Conservation (phyloP, 2,113 vertebrate genomes). For the Capreolus pygargus region DNA sequence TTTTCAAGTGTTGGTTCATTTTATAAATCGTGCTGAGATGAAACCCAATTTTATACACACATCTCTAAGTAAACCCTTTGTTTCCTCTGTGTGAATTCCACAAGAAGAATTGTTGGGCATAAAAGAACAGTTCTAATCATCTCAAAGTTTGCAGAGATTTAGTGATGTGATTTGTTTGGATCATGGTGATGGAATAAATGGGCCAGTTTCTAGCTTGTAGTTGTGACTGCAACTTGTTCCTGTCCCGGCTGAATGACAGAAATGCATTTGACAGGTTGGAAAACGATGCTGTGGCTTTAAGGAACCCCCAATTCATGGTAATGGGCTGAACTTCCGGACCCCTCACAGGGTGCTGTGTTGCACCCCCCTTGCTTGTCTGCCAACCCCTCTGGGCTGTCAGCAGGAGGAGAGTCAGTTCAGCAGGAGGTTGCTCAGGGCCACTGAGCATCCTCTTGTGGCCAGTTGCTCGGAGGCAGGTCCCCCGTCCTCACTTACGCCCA, state of each 20-base stretch:
- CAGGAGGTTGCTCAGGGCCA: not conserved
- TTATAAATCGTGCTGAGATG: not conserved
- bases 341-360: accelerated
- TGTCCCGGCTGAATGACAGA: not conserved
- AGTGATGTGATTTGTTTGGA: not conserved
- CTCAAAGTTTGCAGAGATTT: not conserved
- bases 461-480: not conserved
- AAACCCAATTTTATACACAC: not conserved
- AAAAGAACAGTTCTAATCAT: not conserved
- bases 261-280: not conserved
- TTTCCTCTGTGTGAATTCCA: not conserved
- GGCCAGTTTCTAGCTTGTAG: not conserved
- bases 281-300: not conserved
- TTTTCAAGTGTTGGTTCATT: not conserved
- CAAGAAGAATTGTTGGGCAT: not conserved
- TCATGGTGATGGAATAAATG: not conserved
- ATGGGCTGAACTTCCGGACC: no score
- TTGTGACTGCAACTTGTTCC: not conserved
- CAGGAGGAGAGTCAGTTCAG: not conserved
- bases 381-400: not conserved
- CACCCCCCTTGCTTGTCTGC: accelerated
- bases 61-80: not conserved
- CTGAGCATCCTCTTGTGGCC: not conserved
- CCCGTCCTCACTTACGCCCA: no score
- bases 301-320: accelerated